Percentiles rank a stretch among this genome's conserved stretches.
phyloP scores from a whole-genome alignment of 2,888 invertebrate species.

The Sepioteuthis lessoniana region DNA sequence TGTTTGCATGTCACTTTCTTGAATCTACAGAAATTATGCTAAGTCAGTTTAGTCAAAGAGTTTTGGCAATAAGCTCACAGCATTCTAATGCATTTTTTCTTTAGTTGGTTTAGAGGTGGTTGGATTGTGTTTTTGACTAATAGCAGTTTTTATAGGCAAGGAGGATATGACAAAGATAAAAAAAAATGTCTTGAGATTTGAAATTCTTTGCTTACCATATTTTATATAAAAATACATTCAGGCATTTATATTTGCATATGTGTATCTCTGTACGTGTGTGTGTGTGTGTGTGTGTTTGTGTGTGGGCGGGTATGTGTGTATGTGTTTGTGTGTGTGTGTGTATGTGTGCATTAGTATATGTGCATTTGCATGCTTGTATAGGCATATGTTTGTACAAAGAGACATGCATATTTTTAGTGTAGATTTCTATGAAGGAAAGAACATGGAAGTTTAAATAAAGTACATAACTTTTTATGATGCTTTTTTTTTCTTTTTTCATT shows the following conservation, averaged over 20 bases:
- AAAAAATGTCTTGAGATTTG: neutral
- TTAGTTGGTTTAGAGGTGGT: neutral
- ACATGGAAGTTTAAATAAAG: too few relatives aligned
- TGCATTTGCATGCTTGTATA: neutral
- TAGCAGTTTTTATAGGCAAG: neutral
- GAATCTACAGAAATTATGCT: neutral
- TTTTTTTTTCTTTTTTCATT: too few relatives aligned
- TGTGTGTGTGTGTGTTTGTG: too few relatives aligned
- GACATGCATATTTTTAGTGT: neutral
- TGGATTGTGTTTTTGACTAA: neutral
- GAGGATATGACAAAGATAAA: neutral
- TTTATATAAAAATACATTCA: neutral
- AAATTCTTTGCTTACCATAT: too few relatives aligned
- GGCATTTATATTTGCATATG: too few relatives aligned
- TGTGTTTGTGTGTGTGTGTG: neutral
- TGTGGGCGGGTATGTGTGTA: too few relatives aligned
- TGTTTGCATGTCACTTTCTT: conserved; percentile 9
- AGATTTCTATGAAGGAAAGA: too few relatives aligned
- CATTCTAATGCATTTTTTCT: neutral
- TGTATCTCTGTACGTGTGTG: too few relatives aligned
- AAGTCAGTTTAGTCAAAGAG: conserved; percentile 33
- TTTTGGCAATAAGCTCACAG: neutral
- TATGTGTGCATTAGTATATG: neutral
- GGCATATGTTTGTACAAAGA: neutral
- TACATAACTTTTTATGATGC: too few relatives aligned